Evolutionary conservation across 2,888 invertebrate genomes (phyloP).

Genomic region (Stenoptilia bipunctidactyla): DNA sequence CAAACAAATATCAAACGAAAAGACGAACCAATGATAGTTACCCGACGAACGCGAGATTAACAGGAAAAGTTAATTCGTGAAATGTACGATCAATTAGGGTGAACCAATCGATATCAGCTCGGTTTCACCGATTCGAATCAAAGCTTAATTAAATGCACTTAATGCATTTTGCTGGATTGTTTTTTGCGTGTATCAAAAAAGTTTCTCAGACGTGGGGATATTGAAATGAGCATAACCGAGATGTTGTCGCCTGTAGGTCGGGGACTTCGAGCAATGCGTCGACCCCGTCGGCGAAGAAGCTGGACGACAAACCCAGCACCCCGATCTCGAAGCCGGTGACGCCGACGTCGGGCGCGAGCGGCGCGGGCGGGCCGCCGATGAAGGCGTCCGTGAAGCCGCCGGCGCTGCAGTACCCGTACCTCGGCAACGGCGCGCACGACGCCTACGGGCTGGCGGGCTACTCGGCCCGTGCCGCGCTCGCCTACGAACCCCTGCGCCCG

Average conservation of each 20-base stretch:
- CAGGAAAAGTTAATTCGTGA: no score
- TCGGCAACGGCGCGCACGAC: conserved; percentile 61
- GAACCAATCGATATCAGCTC: no score
- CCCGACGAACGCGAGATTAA: no score
- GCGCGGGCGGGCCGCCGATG: conserved; percentile 69
- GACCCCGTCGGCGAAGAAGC: conserved; percentile 88
- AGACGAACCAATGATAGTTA: no score
- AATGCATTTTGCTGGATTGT: no score
- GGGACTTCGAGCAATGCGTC: conserved; percentile 93
- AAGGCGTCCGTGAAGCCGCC: conserved; percentile 73
- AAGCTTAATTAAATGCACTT: no score
- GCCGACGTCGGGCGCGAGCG: conserved; percentile 78
- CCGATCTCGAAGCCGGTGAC: conserved; percentile 93
- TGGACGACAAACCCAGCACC: conserved; percentile 91
- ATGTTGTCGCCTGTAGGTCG: conserved; percentile 61
- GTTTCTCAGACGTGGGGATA: no score
- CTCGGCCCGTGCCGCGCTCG: conserved; percentile 60
- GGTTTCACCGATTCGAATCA: no score
- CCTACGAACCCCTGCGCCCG: conserved; percentile 61
- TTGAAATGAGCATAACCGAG: conserved; percentile 3
- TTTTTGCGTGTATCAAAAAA: no score
- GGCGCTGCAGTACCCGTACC: conserved; percentile 75
- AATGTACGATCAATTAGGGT: no score
- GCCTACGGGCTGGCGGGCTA: conserved; percentile 64
- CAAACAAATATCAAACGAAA: no score